These are phyloP conservation scores for Phyllopteryx taeniolatus DNA, from an alignment of 2,113 vertebrate genomes.

Conservation along the genomic window DNA sequence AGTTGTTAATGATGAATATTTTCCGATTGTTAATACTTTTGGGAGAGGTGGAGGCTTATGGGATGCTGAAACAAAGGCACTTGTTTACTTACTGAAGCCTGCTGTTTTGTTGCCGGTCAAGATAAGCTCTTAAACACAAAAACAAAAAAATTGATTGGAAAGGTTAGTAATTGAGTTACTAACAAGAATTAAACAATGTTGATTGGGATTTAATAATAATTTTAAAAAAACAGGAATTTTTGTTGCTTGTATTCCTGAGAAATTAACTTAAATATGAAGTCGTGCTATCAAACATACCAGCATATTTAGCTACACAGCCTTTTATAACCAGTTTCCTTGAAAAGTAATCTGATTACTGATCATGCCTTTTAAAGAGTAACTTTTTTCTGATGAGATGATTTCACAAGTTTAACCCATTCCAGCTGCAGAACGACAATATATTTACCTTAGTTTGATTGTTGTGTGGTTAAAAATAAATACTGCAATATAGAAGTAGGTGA, in stretches of 20 bases:
- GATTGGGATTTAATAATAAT: too few species aligned
- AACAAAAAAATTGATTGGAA: not conserved
- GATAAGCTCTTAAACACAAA: not conserved
- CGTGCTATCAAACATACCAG: not conserved
- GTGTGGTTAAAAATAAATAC: too few species aligned
- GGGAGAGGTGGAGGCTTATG: not conserved
- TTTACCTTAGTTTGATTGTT: too few species aligned
- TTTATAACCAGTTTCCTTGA: not conserved
- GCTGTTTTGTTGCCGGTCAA: not conserved
- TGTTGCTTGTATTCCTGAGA: too few species aligned
- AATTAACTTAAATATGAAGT: not conserved
- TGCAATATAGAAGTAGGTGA: too few species aligned
- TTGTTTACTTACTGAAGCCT: not conserved
- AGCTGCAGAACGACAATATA: too few species aligned
- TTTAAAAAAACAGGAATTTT: too few species aligned
- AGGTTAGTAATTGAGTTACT: too few species aligned
- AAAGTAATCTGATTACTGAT: not conserved
- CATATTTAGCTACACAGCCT: not conserved
- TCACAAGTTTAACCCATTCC: too few species aligned
- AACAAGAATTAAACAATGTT: too few species aligned
- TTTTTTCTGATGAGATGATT: not conserved
- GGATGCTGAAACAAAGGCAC: not conserved
- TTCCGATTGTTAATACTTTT: not conserved
- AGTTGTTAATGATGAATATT: constrained; percentile 12
- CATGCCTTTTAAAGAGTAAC: not conserved